phyloP scores from a whole-genome alignment of 2,797 vertebrate species.

The Gambusia yucatana region DNA sequence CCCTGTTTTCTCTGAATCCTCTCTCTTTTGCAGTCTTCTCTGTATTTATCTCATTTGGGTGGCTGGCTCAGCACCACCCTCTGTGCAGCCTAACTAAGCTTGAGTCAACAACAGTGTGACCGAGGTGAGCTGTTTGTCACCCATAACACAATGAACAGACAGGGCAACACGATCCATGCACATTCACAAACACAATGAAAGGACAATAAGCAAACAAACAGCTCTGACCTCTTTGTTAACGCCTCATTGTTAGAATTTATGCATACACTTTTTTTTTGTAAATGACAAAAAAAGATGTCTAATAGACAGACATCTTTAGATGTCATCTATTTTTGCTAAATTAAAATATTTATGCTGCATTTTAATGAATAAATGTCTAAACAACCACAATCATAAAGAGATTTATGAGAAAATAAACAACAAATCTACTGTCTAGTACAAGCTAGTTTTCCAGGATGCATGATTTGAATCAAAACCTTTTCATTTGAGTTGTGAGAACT shows the following conservation, averaged over 20 bases:
- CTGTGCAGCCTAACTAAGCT: constrained; percentile 9
- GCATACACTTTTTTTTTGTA: constrained; percentile 2
- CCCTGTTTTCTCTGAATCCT: neutral
- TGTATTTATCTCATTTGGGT: constrained; percentile 14
- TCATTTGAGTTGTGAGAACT: neutral
- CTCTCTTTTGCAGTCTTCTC: neutral
- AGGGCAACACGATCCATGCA: constrained; percentile 24
- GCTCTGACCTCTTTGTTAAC: constrained; percentile 50
- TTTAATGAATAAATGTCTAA: neutral
- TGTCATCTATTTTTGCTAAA: no score
- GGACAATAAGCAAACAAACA: constrained; percentile 58
- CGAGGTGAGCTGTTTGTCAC: constrained; percentile 61
- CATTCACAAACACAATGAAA: constrained; percentile 43
- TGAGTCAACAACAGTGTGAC: constrained; percentile 43
- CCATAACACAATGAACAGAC: constrained; percentile 53
- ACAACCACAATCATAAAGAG: neutral
- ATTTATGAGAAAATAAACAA: neutral
- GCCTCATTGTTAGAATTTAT: constrained; percentile 38
- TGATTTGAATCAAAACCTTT: neutral
- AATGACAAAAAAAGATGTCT: constrained; percentile 18
- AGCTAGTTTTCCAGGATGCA: neutral
- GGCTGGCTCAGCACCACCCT: neutral
- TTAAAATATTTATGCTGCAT: neutral
- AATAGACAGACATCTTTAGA: neutral
- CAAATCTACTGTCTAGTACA: neutral